phyloP scores from a whole-genome alignment of 2,888 invertebrate genomes.

The Cephus nigrinus region DNA sequence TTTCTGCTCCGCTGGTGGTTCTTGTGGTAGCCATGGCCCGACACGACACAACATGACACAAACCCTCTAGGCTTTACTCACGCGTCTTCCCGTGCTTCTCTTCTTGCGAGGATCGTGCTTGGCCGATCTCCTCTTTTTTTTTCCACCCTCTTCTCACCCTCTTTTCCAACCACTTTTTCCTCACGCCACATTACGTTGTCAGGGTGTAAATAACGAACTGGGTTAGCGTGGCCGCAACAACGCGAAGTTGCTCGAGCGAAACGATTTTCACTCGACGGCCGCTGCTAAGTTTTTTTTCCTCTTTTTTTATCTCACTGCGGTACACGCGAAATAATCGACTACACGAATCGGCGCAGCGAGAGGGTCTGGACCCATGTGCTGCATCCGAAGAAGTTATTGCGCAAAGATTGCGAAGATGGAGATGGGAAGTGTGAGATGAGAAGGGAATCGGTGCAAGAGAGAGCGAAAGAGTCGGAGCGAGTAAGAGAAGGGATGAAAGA shows the following conservation, averaged over 20 bases:
- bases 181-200: constrained; percentile 1
- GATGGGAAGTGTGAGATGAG: constrained; percentile 15
- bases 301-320: background rate
- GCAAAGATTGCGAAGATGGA: constrained; percentile 12
- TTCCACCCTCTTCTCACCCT: background rate
- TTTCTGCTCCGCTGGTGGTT: background rate
- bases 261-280: background rate
- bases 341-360: background rate
- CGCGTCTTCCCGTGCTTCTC: background rate
- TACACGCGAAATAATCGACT: background rate
- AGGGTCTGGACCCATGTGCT: background rate
- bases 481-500: constrained; percentile 19
- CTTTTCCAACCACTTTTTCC: background rate
- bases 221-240: background rate
- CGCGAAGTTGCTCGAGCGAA: background rate
- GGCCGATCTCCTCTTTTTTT: background rate
- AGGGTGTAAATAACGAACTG: constrained; percentile 3
- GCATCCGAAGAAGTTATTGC: background rate
- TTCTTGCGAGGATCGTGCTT: background rate
- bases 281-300: background rate
- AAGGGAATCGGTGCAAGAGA: constrained; percentile 10
- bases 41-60: background rate
- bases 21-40: background rate
- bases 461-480: constrained; percentile 23
- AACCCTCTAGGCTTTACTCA: constrained; percentile 2